Conservation (phyloP, 2,113 vertebrate genomes). For the Mus spicilegus region DNA sequence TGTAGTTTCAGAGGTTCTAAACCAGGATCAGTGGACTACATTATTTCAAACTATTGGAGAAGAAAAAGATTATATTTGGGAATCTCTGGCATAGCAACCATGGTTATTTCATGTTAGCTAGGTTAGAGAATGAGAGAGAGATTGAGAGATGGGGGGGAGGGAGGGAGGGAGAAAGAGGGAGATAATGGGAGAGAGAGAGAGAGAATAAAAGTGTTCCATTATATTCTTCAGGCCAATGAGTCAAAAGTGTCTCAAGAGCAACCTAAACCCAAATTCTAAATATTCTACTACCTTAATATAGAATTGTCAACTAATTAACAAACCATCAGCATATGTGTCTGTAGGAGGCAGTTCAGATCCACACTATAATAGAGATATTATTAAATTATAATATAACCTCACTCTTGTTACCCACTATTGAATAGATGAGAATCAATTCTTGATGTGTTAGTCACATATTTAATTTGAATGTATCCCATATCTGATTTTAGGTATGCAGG, state of each 20-base stretch:
- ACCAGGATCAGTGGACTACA: too few relatives aligned
- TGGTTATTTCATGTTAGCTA: background rate
- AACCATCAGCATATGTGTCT: background rate
- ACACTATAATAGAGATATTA: background rate
- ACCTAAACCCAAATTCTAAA: background rate
- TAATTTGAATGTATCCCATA: too few relatives aligned
- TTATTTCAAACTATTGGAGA: background rate
- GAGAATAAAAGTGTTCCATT: background rate
- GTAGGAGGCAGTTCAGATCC: background rate
- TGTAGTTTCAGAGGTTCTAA: background rate
- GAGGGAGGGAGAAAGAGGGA: background rate
- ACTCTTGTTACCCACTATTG: background rate
- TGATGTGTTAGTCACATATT: background rate
- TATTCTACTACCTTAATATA: background rate
- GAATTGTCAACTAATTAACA: background rate
- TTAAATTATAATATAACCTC: background rate
- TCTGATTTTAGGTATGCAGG: fast-evolving
- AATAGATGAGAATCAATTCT: background rate
- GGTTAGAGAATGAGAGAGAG: too few relatives aligned
- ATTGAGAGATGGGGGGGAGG: too few relatives aligned
- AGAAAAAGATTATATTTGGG: background rate
- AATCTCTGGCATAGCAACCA: background rate
- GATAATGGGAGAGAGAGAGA: too few relatives aligned
- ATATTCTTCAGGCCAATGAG: background rate
- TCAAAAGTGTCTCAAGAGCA: background rate